phyloP scores from a whole-genome alignment of 2,888 invertebrate genomes.

The Ormyrus thymus region DNA sequence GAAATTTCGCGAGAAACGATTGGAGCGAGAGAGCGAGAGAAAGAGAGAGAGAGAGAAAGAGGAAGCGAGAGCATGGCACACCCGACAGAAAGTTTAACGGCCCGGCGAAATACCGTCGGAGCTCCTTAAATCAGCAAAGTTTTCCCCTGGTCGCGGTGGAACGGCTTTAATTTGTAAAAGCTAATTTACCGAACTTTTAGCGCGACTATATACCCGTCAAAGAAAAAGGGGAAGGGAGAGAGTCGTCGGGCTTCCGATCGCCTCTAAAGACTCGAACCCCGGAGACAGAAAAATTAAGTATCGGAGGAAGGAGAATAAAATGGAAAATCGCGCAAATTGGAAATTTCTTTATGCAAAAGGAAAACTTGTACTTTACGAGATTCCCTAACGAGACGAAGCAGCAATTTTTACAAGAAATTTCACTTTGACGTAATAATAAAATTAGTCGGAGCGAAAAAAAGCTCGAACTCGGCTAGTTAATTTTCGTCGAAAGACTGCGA shows the following conservation, averaged over 20 bases:
- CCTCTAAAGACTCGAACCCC: constrained; percentile 16
- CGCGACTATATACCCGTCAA: constrained; percentile 57
- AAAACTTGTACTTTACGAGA: too few relatives aligned
- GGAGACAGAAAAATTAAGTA: constrained; percentile 22
- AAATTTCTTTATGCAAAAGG: not conserved
- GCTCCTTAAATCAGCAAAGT: constrained; percentile 53
- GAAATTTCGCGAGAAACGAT: constrained; percentile 32
- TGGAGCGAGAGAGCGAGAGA: constrained; percentile 3
- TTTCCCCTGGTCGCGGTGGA: constrained; percentile 52
- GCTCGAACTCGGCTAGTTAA: too few relatives aligned
- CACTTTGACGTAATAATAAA: too few relatives aligned
- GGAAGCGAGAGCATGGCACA: not conserved
- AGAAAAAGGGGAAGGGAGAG: constrained; percentile 17
- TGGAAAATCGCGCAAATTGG: constrained; percentile 7
- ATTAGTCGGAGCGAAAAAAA: too few relatives aligned
- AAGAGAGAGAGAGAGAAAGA: not conserved
- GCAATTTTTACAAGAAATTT: too few relatives aligned
- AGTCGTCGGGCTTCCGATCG: constrained; percentile 22
- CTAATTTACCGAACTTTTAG: constrained; percentile 71
- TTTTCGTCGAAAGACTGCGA: too few relatives aligned
- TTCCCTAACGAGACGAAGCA: too few relatives aligned
- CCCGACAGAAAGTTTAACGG: constrained; percentile 42
- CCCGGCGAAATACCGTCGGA: constrained; percentile 36
- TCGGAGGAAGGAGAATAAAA: not conserved
- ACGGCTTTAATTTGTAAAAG: constrained; percentile 72